Conservation (phyloP, 2,888 invertebrate genomes). For the Desoria tigrina region DNA sequence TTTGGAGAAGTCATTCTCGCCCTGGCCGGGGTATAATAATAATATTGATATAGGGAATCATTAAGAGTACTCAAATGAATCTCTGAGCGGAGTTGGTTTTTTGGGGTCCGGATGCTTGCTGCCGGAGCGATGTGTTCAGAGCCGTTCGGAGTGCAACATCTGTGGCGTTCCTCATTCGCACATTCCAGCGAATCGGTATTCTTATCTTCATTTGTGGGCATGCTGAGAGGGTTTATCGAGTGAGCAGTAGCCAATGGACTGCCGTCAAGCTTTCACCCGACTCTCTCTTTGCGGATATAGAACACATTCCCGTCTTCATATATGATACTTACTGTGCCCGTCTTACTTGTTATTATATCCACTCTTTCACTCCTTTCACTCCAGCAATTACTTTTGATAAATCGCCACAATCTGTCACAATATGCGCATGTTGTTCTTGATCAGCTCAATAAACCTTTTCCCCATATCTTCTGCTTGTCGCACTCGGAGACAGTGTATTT, state of each 20-base stretch:
- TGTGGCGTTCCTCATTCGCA: conserved; percentile 54
- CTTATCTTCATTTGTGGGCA: conserved; percentile 49
- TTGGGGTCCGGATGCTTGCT: no score
- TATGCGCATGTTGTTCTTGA: conserved; percentile 51
- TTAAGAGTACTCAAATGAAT: conserved; percentile 55
- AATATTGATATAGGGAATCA: conserved; percentile 53
- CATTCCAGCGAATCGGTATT: conserved; percentile 51
- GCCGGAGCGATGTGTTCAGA: conserved; percentile 30
- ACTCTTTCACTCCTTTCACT: conserved; percentile 20
- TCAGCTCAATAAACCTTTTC: conserved; percentile 50
- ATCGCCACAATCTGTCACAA: conserved; percentile 53
- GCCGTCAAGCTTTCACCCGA: conserved; percentile 46
- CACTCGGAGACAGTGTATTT: conserved; percentile 14
- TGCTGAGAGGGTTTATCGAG: conserved; percentile 48
- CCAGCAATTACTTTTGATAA: conserved; percentile 44
- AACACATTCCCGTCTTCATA: not conserved
- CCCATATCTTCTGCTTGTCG: conserved; percentile 18
- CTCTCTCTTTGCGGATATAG: conserved; percentile 4
- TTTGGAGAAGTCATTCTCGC: conserved; percentile 23
- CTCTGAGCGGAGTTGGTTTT: conserved; percentile 45
- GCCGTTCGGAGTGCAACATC: conserved; percentile 52
- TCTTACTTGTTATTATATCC: not conserved
- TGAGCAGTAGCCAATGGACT: conserved; percentile 52
- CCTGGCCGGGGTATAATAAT: conserved; percentile 41
- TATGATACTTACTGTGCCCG: not conserved